A percentile compares a stretch with the other conserved stretches of the same genome.
These are phyloP conservation scores for Lepetodrilus schrolli DNA, from an alignment of 2,888 invertebrate genomes.

Conservation along the genomic window DNA sequence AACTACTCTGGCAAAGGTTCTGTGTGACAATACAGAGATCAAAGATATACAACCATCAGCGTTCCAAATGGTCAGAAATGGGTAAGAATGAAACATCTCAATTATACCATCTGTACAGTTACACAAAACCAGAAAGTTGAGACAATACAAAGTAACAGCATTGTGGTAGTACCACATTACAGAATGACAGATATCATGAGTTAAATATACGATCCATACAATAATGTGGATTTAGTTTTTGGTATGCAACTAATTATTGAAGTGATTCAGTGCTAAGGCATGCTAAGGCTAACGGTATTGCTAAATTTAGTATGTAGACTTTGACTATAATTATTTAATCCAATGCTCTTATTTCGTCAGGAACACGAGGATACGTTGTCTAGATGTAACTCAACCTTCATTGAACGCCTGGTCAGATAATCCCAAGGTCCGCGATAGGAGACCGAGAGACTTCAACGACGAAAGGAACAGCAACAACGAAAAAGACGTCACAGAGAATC, in stretches of 20 bases:
- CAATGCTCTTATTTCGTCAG: too few species aligned
- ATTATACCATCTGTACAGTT: too few species aligned
- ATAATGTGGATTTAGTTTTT: neutral
- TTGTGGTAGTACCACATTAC: neutral
- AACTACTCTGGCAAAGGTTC: constrained; percentile 33
- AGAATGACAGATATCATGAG: neutral
- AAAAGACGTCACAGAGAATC: too few species aligned
- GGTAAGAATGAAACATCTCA: too few species aligned
- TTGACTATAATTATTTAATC: too few species aligned
- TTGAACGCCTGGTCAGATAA: neutral
- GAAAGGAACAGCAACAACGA: neutral
- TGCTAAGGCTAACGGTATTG: too few species aligned
- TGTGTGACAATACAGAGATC: constrained; percentile 39
- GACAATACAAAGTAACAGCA: neutral
- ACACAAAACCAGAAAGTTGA: neutral
- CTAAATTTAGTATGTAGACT: too few species aligned
- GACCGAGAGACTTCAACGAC: neutral
- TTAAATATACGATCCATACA: neutral
- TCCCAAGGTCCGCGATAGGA: neutral
- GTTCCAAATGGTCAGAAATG: constrained; percentile 4
- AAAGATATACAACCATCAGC: constrained; percentile 29
- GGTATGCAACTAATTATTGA: too few species aligned
- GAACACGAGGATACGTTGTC: neutral
- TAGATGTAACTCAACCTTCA: neutral
- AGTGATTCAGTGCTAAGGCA: too few species aligned